A percentile compares a stretch with the other conserved stretches of the same genome.
Evolutionary conservation across 2,797 vertebrate genomes (phyloP).

Genomic region (Fundulus diaphanus): DNA sequence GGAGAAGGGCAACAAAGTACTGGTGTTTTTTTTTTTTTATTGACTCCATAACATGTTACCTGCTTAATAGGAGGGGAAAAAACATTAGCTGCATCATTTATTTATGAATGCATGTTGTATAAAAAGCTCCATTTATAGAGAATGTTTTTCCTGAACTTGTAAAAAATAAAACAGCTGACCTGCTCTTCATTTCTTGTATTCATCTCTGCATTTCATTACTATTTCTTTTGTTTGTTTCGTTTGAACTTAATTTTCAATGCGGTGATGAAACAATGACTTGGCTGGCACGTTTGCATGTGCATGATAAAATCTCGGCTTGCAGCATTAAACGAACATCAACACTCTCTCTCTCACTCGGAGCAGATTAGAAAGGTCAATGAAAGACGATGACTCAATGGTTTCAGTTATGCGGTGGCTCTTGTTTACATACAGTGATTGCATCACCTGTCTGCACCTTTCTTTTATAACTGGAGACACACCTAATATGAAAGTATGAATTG

Average conservation of each 20-base stretch:
- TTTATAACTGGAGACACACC: constrained; percentile 16
- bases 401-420: neutral
- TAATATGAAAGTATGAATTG: neutral
- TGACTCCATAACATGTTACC: neutral
- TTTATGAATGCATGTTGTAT: no score
- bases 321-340: neutral
- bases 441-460: constrained; percentile 25
- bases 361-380: neutral
- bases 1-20: no score
- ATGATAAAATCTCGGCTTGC: constrained; percentile 18
- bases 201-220: neutral
- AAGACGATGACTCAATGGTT: constrained; percentile 15
- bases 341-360: neutral
- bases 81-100: neutral
- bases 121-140: no score
- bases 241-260: neutral
- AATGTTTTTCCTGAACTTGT: neutral
- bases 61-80: neutral
- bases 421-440: constrained; percentile 19
- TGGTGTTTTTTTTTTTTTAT: no score
- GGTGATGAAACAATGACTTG: neutral
- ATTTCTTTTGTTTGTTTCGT: neutral
- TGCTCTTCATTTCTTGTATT: neutral
- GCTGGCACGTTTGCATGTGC: constrained; percentile 49
- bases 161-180: neutral